phyloP scores from a whole-genome alignment of 2,113 vertebrate species.

The Beaufortia kweichowensis region DNA sequence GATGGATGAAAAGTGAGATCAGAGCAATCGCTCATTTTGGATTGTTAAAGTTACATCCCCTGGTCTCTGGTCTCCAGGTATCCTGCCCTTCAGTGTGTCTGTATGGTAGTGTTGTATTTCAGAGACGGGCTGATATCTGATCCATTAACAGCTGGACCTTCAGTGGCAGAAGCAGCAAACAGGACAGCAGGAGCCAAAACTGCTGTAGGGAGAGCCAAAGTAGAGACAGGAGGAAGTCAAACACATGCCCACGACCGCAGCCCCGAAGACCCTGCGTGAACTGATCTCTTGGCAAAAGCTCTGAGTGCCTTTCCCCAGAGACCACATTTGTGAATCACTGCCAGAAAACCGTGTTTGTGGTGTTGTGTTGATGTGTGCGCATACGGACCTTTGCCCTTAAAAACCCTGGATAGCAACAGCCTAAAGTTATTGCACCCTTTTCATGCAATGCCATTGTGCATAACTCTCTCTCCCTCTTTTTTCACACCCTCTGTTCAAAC shows the following conservation, averaged over 20 bases:
- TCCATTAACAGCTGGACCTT: constrained; percentile 25
- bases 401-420: constrained; percentile 23
- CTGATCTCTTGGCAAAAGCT: constrained; percentile 3
- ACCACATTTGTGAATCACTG: constrained; percentile 8
- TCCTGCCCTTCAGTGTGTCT: constrained; percentile 12
- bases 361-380: constrained; percentile 41
- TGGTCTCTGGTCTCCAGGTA: background rate
- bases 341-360: constrained; percentile 14
- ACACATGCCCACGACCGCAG: constrained; percentile 6
- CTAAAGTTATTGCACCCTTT: constrained; percentile 6
- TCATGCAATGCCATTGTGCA: background rate
- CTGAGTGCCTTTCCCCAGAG: background rate
- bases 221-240: constrained; percentile 27
- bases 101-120: constrained; percentile 3
- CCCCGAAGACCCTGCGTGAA: constrained; percentile 17
- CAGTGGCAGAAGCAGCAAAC: constrained; percentile 22
- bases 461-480: background rate
- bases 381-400: background rate
- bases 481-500: constrained; percentile 16
- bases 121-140: constrained; percentile 19
- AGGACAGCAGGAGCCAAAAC: constrained; percentile 9
- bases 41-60: background rate
- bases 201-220: constrained; percentile 6
- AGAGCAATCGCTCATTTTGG: constrained; percentile 4
- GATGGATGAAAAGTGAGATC: constrained; percentile 5